Conservation (phyloP, 2,888 invertebrate species). For the Agriopis marginaria region DNA sequence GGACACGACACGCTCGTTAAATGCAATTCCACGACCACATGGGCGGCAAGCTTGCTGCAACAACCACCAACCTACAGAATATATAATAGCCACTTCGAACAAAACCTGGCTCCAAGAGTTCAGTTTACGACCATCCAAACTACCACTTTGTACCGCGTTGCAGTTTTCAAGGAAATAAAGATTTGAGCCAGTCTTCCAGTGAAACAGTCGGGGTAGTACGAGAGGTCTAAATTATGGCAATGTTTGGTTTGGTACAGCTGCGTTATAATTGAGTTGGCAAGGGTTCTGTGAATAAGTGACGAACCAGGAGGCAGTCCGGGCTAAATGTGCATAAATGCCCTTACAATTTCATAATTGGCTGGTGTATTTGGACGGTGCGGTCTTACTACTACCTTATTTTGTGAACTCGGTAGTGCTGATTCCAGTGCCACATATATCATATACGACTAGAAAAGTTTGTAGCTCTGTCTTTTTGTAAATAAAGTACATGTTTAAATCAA, state of each 20-base stretch:
- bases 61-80: constrained; percentile 17
- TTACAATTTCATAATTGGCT: constrained; percentile 2
- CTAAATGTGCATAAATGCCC: constrained; percentile 7
- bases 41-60: neutral
- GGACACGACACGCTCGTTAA: neutral
- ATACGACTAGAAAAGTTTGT: too few relatives aligned
- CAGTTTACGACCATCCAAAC: constrained; percentile 40
- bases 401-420: neutral
- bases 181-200: constrained; percentile 32
- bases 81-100: constrained; percentile 14
- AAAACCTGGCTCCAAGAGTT: constrained; percentile 30
- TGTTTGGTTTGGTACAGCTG: constrained; percentile 22
- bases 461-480: too few relatives aligned
- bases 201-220: constrained; percentile 11
- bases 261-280: constrained; percentile 29
- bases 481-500: neutral
- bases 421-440: neutral
- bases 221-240: constrained; percentile 28
- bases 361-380: constrained; percentile 2
- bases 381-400: neutral
- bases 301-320: neutral
- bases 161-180: constrained; percentile 29
- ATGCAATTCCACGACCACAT: constrained; percentile 2
- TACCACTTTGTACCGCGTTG: constrained; percentile 33
- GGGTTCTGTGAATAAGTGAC: constrained; percentile 17